Base-by-base conservation (phyloP, 2,888 invertebrate genomes). In the Xanthia togata region DNA sequence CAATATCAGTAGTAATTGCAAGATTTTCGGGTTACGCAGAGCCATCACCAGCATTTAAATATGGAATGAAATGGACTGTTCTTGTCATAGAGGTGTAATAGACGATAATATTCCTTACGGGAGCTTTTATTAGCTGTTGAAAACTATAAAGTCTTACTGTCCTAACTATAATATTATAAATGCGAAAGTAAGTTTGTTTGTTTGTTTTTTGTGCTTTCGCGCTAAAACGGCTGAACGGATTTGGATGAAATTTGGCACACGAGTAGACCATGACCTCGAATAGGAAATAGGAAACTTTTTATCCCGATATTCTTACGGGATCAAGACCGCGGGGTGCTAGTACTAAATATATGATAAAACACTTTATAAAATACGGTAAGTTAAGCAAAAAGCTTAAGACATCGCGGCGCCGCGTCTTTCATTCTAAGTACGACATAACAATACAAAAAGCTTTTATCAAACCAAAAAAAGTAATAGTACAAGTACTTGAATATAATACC, bases 401-500 rank as follows among this genome's bases (percentile, higher is more conserved):
- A 62, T 14, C 9, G n/a, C 26, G 50, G 12, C 53, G 41, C n/a
- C 59, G 59, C 50, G 64, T 38, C 35, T 53, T 44, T 65, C 11
- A 35, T 38, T 53, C 2, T 47, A 50, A 50, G 8, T 20, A 70
- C n/a, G 41, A 64, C 8, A 57, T 57, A 71, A 50, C 38, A 55
- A 20, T 41, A 53, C 26, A 59, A 60, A 81, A 60, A 55, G 59
- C 20, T 64, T 50, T 47, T 53, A 75, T 57, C 31, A 0, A 65
- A 78, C 14, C 57, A 73, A 78, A 76, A n/a, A 75, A 38, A 55
- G 50, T 20, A 57, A 41, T 47, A 26, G 1, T 70, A 47, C 11
- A 68, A 59, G 62, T 55, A 68, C 57, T 59, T 55, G 31, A 44
- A 69, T 53, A 53, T 79, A 57, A 62, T 83, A 59, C 35, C 47